phyloP scores from a whole-genome alignment of 1,140 invertebrate genomes.

The Agrilus planipennis region DNA sequence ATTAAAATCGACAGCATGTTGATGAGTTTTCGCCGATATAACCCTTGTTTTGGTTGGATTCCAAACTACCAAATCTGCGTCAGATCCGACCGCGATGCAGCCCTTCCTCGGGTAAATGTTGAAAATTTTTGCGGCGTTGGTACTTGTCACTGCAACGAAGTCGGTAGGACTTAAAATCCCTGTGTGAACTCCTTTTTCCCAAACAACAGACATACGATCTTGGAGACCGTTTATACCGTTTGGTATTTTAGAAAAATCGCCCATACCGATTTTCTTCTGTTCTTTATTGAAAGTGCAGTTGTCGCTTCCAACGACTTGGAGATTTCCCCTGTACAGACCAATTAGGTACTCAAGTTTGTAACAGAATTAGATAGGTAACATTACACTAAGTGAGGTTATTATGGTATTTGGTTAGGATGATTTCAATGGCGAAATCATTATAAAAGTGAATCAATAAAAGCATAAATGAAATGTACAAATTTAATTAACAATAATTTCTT shows the following conservation, averaged over 20 bases:
- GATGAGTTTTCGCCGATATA: constrained; percentile 88
- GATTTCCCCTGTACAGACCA: constrained; percentile 75
- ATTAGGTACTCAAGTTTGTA: too few relatives aligned
- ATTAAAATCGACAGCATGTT: constrained; percentile 91
- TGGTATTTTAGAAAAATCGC: constrained; percentile 93
- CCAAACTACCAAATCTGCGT: constrained; percentile 98
- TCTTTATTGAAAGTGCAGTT: constrained; percentile 90
- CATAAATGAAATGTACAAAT: too few relatives aligned
- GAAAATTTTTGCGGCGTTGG: constrained; percentile 95
- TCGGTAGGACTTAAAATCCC: constrained; percentile 82
- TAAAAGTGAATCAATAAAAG: too few relatives aligned
- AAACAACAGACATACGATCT: constrained; percentile 94
- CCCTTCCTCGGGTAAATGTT: constrained; percentile 97
- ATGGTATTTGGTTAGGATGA: too few relatives aligned
- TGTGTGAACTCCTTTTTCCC: constrained; percentile 92
- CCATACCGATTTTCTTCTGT: constrained; percentile 84
- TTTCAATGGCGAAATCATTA: too few relatives aligned
- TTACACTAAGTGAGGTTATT: too few relatives aligned
- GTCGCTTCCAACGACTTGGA: constrained; percentile 89
- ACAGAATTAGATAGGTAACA: too few relatives aligned
- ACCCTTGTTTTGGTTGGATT: constrained; percentile 72
- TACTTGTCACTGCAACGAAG: constrained; percentile 96
- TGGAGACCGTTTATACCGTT: constrained; percentile 97
- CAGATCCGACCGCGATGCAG: constrained; percentile 80
- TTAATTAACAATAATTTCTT: too few relatives aligned